Percentiles rank a stretch among this genome's conserved stretches.
phyloP scores from a whole-genome alignment of 1,140 invertebrate genomes.

The Heliconius congener region DNA sequence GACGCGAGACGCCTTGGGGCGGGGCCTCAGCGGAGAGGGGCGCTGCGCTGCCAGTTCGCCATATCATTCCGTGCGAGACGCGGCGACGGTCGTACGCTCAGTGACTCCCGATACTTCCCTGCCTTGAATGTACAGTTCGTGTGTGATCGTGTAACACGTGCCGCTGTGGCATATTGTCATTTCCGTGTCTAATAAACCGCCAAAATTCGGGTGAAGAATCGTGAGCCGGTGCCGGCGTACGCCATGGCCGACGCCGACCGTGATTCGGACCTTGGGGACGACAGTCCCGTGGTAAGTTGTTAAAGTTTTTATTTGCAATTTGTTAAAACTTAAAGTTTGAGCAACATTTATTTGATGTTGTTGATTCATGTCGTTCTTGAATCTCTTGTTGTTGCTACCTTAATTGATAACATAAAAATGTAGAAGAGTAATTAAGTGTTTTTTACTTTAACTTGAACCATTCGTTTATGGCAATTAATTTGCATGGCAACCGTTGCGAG shows the following conservation, averaged over 20 bases:
- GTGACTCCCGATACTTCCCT: conserved; percentile 30
- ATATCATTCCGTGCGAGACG: conserved; percentile 62
- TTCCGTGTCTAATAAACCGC: conserved; percentile 75
- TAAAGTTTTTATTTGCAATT: neutral
- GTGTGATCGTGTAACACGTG: conserved; percentile 61
- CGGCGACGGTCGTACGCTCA: conserved; percentile 48
- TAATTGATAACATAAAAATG: too few relatives aligned
- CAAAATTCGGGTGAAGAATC: conserved; percentile 96
- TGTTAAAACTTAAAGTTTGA: too few relatives aligned
- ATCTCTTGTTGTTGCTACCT: neutral
- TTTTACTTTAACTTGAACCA: neutral
- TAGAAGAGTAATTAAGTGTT: neutral
- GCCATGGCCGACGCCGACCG: conserved; percentile 91
- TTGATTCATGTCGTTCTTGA: neutral
- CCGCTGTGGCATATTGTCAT: conserved; percentile 55
- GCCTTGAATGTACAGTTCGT: conserved; percentile 53
- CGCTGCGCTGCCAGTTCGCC: conserved; percentile 39
- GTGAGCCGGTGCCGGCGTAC: conserved; percentile 92
- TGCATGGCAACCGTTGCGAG: conserved; percentile 23
- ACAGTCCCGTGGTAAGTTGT: conserved; percentile 82
- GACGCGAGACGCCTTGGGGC: conserved; percentile 71
- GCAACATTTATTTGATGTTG: too few relatives aligned
- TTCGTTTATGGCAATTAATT: conserved; percentile 11
- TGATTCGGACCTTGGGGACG: conserved; percentile 87
- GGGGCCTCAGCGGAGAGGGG: conserved; percentile 63